phyloP scores from a whole-genome alignment of 2,797 vertebrate species.

The Babyrousa celebensis region DNA sequence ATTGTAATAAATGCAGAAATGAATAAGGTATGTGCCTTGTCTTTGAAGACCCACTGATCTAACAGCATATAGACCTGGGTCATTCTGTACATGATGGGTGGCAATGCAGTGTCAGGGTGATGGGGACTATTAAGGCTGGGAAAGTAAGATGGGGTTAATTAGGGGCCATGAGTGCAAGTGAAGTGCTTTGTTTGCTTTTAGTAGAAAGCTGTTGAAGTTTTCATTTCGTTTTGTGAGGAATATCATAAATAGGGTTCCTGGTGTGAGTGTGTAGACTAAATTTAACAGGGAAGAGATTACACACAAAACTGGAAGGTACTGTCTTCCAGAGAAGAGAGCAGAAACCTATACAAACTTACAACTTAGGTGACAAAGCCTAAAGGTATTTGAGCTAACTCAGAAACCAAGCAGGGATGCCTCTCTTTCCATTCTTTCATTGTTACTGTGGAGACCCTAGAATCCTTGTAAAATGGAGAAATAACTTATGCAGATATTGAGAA shows the following conservation, averaged over 20 bases:
- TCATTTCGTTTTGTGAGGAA: neutral
- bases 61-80: neutral
- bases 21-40: neutral
- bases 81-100: too few relatives aligned
- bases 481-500: neutral
- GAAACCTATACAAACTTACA: neutral
- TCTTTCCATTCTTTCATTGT: neutral
- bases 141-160: too few relatives aligned
- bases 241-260: neutral
- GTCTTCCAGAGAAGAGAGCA: neutral
- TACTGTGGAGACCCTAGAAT: neutral
- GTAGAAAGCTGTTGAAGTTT: neutral
- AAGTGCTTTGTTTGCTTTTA: neutral
- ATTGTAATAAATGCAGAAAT: neutral
- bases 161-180: neutral
- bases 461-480: neutral
- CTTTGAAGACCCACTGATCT: neutral
- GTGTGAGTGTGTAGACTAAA: neutral
- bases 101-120: accelerated
- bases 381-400: neutral
- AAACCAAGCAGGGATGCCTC: neutral
- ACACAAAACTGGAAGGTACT: neutral
- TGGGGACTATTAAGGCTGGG: neutral
- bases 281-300: neutral
- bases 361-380: neutral